Evolutionary conservation across 2,113 vertebrate species (phyloP).

Genomic region (Pelecanoides urinatrix): DNA sequence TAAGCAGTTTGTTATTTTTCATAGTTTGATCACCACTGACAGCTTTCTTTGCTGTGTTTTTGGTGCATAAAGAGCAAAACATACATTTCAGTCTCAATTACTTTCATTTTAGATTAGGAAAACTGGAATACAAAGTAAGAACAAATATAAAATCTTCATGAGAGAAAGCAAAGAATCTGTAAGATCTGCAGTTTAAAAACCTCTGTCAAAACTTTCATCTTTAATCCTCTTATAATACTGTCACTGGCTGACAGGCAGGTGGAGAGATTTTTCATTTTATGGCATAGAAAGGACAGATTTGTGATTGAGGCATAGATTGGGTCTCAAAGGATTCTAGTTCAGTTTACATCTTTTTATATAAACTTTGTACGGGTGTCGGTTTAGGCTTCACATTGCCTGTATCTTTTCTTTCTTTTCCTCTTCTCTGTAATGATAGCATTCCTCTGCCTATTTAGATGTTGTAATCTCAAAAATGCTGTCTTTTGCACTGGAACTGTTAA

Average conservation of each 20-base stretch:
- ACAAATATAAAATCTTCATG: slow-evolving; percentile 61
- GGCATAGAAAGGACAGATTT: background rate
- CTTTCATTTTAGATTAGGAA: slow-evolving; percentile 53
- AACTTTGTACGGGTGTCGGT: background rate
- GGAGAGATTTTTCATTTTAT: slow-evolving; percentile 21
- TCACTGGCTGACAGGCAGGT: slow-evolving; percentile 19
- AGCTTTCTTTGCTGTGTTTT: slow-evolving; percentile 47
- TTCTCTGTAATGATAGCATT: background rate
- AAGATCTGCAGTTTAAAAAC: slow-evolving; percentile 45
- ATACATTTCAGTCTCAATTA: slow-evolving; percentile 6
- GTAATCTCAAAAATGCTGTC: background rate
- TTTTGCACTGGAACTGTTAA: background rate
- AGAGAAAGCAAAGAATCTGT: slow-evolving; percentile 23
- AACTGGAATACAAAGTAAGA: slow-evolving; percentile 49
- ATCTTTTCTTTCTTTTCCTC: background rate
- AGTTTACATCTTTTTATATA: slow-evolving; percentile 12
- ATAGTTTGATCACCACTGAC: slow-evolving; percentile 42
- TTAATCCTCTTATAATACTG: slow-evolving; percentile 43
- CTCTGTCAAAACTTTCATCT: slow-evolving; percentile 46
- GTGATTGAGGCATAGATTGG: slow-evolving; percentile 2
- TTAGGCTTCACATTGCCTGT: background rate
- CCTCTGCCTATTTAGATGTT: background rate
- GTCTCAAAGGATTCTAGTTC: slow-evolving; percentile 2
- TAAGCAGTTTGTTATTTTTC: slow-evolving; percentile 35
- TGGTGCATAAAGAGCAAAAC: slow-evolving; percentile 34